Base-by-base conservation (phyloP, 1,140 invertebrate species). In the Cephus cinctus region DNA sequence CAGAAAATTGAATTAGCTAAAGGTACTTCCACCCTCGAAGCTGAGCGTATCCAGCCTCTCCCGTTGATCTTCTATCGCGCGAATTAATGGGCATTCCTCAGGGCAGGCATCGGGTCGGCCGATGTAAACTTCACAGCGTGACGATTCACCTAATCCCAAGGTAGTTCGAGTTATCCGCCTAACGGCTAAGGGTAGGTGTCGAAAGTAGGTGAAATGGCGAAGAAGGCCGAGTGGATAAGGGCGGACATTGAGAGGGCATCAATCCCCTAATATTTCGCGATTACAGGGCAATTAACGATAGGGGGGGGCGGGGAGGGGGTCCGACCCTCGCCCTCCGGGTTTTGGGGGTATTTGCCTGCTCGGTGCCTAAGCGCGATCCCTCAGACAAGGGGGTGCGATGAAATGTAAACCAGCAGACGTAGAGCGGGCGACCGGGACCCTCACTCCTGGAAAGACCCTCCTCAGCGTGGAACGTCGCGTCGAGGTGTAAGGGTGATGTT, bases 401-500 rank as follows among this genome's bases (percentile, higher is more conserved):
- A 60, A 57, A 60, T 53, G 58, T 57, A 55, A 61, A 61, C 47
- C 58, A 43, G 14, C 34, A 36, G 47, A 57, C 47, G 47, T 44
- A 47, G 27, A 19, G 46, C 39, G 52, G 45, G 47, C 46, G 40
- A 52, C 36, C 43, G 30, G 52, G 52, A 57, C 58, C 55, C 54
- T 60, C 52, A 61, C 52, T 53, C 42, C 50, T 57, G 47, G 34
- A 36, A 36, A 61, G 59, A 61, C 59, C 55, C 59, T 61, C 56
- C 48, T 51, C 57, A 23, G 36, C 44, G 44, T 35, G 18, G 21
- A 15, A 41, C 9, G 43, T 23, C 41, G 50, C 15, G 19, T 8
- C 12, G 46, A 61, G 52, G 59, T 58, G 59, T 42, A 57, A 61
- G 56, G 59, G 59, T 56, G 58, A 50, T 30, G 59, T 61, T 61